Conservation (phyloP, 1,140 invertebrate species). For the Cyrtorhinus lividipennis region DNA sequence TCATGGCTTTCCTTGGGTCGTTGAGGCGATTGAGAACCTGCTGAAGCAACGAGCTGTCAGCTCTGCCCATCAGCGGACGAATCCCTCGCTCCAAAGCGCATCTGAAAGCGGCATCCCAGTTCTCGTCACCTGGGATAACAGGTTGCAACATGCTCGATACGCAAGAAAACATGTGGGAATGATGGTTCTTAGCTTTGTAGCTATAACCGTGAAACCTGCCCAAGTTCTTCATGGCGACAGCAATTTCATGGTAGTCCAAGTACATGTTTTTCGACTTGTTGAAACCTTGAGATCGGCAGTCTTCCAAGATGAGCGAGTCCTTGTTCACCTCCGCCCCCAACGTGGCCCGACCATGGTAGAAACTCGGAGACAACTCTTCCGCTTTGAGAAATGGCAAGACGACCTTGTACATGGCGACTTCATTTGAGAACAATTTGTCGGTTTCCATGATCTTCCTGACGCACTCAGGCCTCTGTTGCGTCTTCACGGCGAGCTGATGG, state of each 20-base stretch:
- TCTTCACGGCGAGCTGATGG: background rate
- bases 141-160: background rate
- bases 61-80: background rate
- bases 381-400: constrained; percentile 4
- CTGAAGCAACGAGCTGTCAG: background rate
- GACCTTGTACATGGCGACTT: constrained; percentile 10
- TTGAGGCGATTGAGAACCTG: background rate
- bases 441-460: background rate
- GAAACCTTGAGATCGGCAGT: background rate
- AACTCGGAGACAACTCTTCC: background rate
- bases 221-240: background rate
- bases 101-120: background rate
- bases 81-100: background rate
- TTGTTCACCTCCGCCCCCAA: background rate
- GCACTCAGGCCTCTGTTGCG: background rate
- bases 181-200: constrained; percentile 7
- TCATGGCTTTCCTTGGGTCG: background rate
- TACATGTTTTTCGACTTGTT: background rate
- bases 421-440: constrained; percentile 2
- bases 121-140: background rate
- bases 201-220: constrained; percentile 9
- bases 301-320: background rate
- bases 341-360: background rate
- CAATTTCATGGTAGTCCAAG: background rate
- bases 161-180: background rate